phyloP scores from a whole-genome alignment of 2,797 vertebrate species.

The Botia kubotai region DNA sequence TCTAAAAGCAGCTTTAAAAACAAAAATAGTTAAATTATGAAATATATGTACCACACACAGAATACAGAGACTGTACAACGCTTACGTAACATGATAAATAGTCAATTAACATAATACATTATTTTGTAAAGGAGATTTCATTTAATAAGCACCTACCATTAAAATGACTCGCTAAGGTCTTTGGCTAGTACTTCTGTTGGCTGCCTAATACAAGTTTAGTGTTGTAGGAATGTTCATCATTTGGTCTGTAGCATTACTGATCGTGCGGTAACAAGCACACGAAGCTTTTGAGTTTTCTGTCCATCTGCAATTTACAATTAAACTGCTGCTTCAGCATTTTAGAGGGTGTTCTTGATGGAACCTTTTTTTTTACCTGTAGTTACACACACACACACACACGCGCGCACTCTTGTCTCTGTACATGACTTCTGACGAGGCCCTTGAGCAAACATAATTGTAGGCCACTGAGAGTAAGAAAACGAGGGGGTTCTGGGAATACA shows the following conservation, averaged over 20 bases:
- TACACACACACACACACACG: conserved; percentile 26
- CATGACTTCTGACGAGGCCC: conserved; percentile 30
- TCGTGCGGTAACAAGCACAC: not conserved
- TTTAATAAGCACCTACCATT: too few species aligned
- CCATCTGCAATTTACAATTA: conserved; percentile 30
- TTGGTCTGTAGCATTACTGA: not conserved
- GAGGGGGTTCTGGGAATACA: conserved; percentile 38
- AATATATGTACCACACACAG: too few species aligned
- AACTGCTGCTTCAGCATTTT: conserved; percentile 14
- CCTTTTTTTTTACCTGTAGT: conserved; percentile 2
- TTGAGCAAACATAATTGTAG: conserved; percentile 51
- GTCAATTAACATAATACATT: too few species aligned
- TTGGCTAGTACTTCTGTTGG: not conserved
- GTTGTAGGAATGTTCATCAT: not conserved
- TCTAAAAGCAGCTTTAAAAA: too few species aligned
- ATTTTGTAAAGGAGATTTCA: too few species aligned
- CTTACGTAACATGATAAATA: too few species aligned
- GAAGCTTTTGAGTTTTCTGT: not conserved
- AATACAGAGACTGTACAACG: too few species aligned
- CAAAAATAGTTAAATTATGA: too few species aligned
- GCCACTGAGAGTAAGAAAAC: conserved; percentile 56
- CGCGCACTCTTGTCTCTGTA: conserved; percentile 20
- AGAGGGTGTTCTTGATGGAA: conserved; percentile 1
- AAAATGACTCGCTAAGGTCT: too few species aligned
- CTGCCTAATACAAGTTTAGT: not conserved